These are phyloP conservation scores for Neostethus bicornis DNA, from an alignment of 2,797 vertebrate genomes.

Conservation along the genomic window DNA sequence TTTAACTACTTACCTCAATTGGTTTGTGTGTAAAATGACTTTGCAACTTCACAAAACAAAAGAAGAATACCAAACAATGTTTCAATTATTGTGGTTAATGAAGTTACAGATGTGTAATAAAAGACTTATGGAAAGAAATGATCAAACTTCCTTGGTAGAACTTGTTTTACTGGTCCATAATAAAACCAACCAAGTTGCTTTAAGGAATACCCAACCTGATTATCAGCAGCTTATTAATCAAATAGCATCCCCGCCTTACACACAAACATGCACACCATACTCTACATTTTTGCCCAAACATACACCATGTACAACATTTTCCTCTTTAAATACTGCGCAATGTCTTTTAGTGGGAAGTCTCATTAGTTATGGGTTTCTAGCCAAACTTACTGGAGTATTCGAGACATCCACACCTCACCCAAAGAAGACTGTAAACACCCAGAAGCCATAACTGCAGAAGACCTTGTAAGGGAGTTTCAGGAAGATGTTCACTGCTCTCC, in stretches of 20 bases:
- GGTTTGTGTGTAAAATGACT: background rate
- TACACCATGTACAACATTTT: background rate
- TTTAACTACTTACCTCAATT: background rate
- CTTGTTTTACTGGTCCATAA: background rate
- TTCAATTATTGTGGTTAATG: constrained; percentile 6
- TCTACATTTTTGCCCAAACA: background rate
- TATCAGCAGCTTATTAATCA: no score
- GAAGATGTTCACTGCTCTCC: constrained; percentile 9
- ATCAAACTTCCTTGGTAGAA: background rate
- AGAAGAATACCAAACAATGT: constrained; percentile 13
- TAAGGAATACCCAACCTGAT: no score
- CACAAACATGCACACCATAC: constrained; percentile 4
- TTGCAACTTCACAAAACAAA: background rate
- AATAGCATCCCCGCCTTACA: no score
- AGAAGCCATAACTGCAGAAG: constrained; percentile 49
- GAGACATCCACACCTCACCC: constrained; percentile 63
- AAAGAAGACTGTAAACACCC: constrained; percentile 53
- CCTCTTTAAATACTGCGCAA: constrained; percentile 9
- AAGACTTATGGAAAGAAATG: background rate
- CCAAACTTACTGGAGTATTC: constrained; percentile 62
- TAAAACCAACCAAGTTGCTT: no score
- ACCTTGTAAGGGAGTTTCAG: background rate
- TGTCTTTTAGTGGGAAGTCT: constrained; percentile 1
- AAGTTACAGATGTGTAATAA: constrained; percentile 18
- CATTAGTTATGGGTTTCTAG: constrained; percentile 16